A percentile compares a stretch with the other conserved stretches of the same genome.
Evolutionary conservation across 2,113 vertebrate species (phyloP).

Genomic region (Prunella himalayana): DNA sequence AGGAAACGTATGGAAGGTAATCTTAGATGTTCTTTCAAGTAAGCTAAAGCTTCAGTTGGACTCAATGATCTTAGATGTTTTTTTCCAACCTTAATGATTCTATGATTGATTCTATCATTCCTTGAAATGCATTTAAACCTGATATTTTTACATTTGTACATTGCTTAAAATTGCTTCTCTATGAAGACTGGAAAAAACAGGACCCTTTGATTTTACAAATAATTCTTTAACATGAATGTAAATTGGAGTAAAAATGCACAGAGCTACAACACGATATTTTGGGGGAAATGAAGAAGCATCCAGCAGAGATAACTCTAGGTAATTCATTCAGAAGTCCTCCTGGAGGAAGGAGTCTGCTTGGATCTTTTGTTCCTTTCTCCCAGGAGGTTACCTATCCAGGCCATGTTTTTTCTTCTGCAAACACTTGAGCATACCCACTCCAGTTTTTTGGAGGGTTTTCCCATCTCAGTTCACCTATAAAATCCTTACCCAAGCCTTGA

Average conservation of each 20-base stretch:
- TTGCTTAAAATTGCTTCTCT: not conserved
- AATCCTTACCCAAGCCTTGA: not conserved
- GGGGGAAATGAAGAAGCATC: not conserved
- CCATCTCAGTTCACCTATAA: not conserved
- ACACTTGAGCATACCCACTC: fast-evolving
- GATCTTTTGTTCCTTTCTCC: not conserved
- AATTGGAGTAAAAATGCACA: not conserved
- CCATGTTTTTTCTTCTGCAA: not conserved
- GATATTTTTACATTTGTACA: not conserved
- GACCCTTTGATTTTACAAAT: not conserved
- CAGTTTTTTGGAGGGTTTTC: not conserved
- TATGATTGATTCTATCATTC: not conserved
- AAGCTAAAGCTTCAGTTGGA: not conserved
- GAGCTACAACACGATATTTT: not conserved
- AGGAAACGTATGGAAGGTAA: not conserved
- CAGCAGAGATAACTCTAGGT: not conserved
- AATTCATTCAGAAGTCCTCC: not conserved
- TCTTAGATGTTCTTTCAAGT: not conserved
- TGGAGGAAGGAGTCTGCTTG: fast-evolving
- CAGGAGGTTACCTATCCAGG: not conserved
- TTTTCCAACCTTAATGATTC: not conserved
- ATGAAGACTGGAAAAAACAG: not conserved
- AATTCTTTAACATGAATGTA: not conserved
- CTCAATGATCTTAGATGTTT: not conserved
- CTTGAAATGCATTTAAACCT: not conserved